Base-by-base conservation (phyloP, 1,140 invertebrate species). In the Drosophila novamexicana region DNA sequence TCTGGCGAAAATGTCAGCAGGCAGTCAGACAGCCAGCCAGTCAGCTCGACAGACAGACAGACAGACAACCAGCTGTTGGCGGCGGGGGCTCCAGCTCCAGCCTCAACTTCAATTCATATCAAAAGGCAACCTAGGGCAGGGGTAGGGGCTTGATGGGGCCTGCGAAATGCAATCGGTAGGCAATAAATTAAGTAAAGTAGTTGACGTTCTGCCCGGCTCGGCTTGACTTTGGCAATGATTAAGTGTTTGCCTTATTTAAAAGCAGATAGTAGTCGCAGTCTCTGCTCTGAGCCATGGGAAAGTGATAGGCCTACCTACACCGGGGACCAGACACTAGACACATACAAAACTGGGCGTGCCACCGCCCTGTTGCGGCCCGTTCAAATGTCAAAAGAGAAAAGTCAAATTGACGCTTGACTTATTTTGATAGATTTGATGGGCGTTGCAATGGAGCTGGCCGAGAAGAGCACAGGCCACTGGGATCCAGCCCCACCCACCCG, bases 1-100 rank as follows among this genome's bases (percentile, higher is more conserved):
- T 89, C 84, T 80, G 77, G 84, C 77, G 83, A 88, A 86, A 86
- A 89, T 83, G 79, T 83, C 77, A 84, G 81, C 81, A 70, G 81
- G 77, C 71, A 76, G 68, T 54, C 74, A 71, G 77, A 77, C 80
- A 79, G 79, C 14, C 75, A 69, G 73, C 49, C 32, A 9, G 59
- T 7, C 44, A 53, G 37, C 7, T 22, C 36, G 16, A 10, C 34
- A n/a, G 37, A 4, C 37, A 22, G 37, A 4, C 37, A 22, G 14
- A 14, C 14, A 14, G 14, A 14, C 14, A 14, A 14, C 18, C 18
- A 18, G 50, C 29, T 45, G 40, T n/a, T 16, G 56, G 56, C 29
- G 36, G 67, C 18, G 42, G 54, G 47, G 52, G 57, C 40, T 56
- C 47, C 54, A 53, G 57, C 54, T 67, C 6, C 14, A 62, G 44